Evolutionary conservation across 23 tunicate species (phyloP).

Genomic region (Styela plicata): DNA sequence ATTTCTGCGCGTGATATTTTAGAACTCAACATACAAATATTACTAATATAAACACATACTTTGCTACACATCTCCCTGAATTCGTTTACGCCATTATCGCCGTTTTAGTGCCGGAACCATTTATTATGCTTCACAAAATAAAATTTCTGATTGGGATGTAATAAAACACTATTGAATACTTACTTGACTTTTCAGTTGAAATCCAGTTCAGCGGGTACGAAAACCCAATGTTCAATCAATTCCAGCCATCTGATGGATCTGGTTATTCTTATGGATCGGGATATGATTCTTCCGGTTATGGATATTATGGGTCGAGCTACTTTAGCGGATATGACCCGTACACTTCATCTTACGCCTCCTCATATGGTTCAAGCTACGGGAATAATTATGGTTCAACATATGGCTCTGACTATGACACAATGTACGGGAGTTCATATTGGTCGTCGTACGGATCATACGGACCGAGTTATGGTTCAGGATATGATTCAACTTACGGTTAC

Average conservation of each 20-base stretch:
- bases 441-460: background rate
- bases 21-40: too few relatives aligned
- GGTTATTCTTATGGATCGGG: background rate
- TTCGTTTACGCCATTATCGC: too few relatives aligned
- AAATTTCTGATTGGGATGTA: too few relatives aligned
- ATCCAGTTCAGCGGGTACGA: background rate
- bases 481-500: background rate
- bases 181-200: background rate
- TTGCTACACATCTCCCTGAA: too few relatives aligned
- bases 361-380: background rate
- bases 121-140: too few relatives aligned
- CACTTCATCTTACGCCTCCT: background rate
- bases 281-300: background rate
- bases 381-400: background rate
- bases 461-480: background rate
- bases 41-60: too few relatives aligned
- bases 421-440: too few relatives aligned
- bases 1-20: too few relatives aligned
- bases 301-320: background rate
- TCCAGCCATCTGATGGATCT: background rate
- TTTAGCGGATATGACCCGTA: too few relatives aligned
- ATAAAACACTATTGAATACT: too few relatives aligned
- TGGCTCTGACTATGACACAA: background rate
- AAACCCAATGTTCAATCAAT: background rate
- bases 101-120: too few relatives aligned